Evolutionary conservation across 2,113 vertebrate species (phyloP).

Genomic region (Boleophthalmus pectinirostris): DNA sequence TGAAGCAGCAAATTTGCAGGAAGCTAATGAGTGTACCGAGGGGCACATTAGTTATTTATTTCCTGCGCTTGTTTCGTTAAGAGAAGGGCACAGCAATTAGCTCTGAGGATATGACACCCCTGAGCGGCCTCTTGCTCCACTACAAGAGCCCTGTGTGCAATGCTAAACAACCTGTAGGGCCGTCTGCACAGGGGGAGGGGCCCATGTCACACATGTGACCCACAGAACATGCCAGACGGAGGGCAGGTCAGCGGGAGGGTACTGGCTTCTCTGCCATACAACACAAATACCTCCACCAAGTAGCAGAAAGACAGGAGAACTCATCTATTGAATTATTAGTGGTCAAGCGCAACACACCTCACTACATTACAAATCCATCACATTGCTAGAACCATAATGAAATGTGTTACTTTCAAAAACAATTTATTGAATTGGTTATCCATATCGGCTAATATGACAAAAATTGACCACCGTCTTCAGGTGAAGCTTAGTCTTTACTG

Average conservation of each 20-base stretch:
- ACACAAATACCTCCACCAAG: neutral
- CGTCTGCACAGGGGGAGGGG: conserved; percentile 3
- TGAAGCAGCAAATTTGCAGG: conserved; percentile 54
- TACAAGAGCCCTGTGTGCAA: conserved; percentile 57
- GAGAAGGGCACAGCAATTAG: conserved; percentile 78
- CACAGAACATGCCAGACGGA: conserved; percentile 15
- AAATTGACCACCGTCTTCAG: too few species aligned
- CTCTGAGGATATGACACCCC: conserved; percentile 71
- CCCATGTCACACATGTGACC: conserved; percentile 33
- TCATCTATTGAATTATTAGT: too few species aligned
- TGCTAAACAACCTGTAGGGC: conserved; percentile 64
- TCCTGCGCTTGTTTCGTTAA: conserved; percentile 71
- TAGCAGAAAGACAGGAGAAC: too few species aligned
- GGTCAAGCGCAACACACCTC: too few species aligned
- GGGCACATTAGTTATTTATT: conserved; percentile 75
- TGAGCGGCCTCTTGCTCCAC: conserved; percentile 52
- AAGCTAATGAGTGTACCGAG: conserved; percentile 73
- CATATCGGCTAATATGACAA: too few species aligned
- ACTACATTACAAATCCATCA: too few species aligned
- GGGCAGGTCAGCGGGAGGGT: conserved; percentile 36
- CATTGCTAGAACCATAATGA: too few species aligned
- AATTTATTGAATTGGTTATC: too few species aligned
- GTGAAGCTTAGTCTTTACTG: too few species aligned
- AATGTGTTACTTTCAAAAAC: too few species aligned
- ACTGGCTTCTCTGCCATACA: conserved; percentile 12